These are phyloP conservation scores for Gephyroberyx darwinii DNA, from an alignment of 2,797 vertebrate species.

Conservation along the genomic window DNA sequence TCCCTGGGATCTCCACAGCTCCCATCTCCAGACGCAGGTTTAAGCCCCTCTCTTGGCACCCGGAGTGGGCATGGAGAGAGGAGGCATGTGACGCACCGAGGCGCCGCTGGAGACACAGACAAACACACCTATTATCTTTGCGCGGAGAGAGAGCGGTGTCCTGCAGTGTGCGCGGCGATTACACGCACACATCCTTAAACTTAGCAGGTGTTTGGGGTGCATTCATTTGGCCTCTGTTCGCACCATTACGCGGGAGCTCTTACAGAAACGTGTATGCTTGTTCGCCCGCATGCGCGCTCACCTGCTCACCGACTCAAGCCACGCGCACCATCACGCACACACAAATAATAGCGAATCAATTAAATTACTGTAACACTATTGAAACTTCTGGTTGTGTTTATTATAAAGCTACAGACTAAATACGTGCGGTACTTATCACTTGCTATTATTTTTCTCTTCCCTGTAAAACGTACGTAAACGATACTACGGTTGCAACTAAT, in stretches of 20 bases:
- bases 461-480: constrained; percentile 48
- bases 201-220: constrained; percentile 25
- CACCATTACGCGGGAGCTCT: constrained; percentile 47
- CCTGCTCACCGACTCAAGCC: constrained; percentile 27
- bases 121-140: constrained; percentile 76
- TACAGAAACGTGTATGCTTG: constrained; percentile 20
- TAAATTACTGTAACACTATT: constrained; percentile 34
- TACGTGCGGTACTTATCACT: constrained; percentile 56
- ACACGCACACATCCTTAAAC: constrained; percentile 12
- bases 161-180: constrained; percentile 40
- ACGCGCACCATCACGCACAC: constrained; percentile 35
- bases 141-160: constrained; percentile 53
- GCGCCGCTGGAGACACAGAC: constrained; percentile 65
- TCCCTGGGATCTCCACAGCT: constrained; percentile 82
- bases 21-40: constrained; percentile 82
- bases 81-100: constrained; percentile 74
- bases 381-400: constrained; percentile 38
- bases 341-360: constrained; percentile 55
- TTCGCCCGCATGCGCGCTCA: constrained; percentile 18
- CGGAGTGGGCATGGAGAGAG: constrained; percentile 70
- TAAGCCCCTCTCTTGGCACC: constrained; percentile 82
- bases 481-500: constrained; percentile 67
- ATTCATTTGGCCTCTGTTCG: constrained; percentile 34
- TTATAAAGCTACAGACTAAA: constrained; percentile 49
- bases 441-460: constrained; percentile 60